These are phyloP conservation scores for Mallateleia sp. DNA, from an alignment of 2,888 invertebrate species.

Conservation along the genomic window DNA sequence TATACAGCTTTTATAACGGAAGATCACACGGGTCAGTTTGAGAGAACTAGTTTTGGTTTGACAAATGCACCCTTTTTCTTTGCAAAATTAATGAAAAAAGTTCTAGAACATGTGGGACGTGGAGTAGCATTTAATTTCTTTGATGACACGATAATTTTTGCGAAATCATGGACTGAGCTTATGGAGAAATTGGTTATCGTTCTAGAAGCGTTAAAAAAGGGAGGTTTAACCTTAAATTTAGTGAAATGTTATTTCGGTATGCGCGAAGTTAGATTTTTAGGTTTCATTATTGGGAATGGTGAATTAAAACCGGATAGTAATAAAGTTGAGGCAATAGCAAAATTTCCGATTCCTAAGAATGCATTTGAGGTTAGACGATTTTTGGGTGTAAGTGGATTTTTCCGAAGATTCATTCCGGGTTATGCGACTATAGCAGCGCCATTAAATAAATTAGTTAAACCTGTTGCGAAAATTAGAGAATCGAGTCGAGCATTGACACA, in stretches of 20 bases:
- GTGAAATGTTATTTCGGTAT: background rate
- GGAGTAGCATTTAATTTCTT: background rate
- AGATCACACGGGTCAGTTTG: slow-evolving; percentile 4
- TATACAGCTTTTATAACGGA: slow-evolving; percentile 1
- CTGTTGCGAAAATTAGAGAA: too few species aligned
- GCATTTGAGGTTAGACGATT: background rate
- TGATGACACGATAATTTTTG: background rate
- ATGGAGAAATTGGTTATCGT: background rate
- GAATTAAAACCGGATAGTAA: background rate
- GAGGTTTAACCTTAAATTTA: background rate
- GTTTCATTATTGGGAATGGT: background rate
- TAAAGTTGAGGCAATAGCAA: background rate
- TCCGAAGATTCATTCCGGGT: background rate
- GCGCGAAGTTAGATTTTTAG: background rate
- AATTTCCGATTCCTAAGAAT: background rate
- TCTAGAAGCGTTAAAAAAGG: background rate
- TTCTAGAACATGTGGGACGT: background rate
- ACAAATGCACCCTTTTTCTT: slow-evolving; percentile 15
- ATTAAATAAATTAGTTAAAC: background rate
- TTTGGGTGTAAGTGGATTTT: background rate
- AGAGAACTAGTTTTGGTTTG: background rate
- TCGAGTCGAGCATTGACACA: too few species aligned
- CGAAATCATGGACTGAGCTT: background rate
- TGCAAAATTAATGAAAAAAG: slow-evolving; percentile 10
- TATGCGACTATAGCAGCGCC: background rate